Conservation (phyloP, 2,888 invertebrate species). For the Muschampia plurimacula region DNA sequence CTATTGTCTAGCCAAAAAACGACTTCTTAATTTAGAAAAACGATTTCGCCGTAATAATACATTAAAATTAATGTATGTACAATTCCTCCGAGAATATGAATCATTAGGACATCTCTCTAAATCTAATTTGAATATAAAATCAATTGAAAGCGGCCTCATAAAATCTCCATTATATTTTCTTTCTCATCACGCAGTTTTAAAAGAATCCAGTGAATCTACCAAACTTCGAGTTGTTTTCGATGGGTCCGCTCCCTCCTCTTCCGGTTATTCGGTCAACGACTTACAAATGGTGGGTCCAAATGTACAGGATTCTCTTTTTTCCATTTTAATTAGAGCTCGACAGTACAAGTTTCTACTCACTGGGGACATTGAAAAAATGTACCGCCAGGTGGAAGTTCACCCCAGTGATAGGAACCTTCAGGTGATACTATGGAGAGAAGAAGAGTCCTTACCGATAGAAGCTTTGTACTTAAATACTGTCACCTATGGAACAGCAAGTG, state of each 20-base stretch:
- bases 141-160: neutral
- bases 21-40: neutral
- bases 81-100: neutral
- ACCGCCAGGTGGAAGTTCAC: slow-evolving; percentile 39
- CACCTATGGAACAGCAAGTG: slow-evolving; percentile 46
- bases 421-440: slow-evolving; percentile 55
- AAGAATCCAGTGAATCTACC: slow-evolving; percentile 52
- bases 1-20: neutral
- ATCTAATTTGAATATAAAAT: neutral
- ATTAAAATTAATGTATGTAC: neutral
- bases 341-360: slow-evolving; percentile 38
- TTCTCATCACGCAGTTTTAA: slow-evolving; percentile 59
- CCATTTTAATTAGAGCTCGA: slow-evolving; percentile 36
- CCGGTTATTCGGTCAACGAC: slow-evolving; percentile 54
- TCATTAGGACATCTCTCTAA: neutral
- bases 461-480: slow-evolving; percentile 42
- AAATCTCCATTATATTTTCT: slow-evolving; percentile 49
- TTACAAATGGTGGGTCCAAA: slow-evolving; percentile 48
- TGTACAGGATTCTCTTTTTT: slow-evolving; percentile 42
- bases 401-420: slow-evolving; percentile 49
- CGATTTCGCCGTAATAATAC: neutral
- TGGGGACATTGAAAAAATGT: slow-evolving; percentile 54
- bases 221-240: slow-evolving; percentile 57
- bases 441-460: slow-evolving; percentile 40
- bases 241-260: slow-evolving; percentile 48